A percentile compares a stretch with the other conserved stretches of the same genome.
These are phyloP conservation scores for Poecilia wingei DNA, from an alignment of 2,797 vertebrate species.

Conservation along the genomic window DNA sequence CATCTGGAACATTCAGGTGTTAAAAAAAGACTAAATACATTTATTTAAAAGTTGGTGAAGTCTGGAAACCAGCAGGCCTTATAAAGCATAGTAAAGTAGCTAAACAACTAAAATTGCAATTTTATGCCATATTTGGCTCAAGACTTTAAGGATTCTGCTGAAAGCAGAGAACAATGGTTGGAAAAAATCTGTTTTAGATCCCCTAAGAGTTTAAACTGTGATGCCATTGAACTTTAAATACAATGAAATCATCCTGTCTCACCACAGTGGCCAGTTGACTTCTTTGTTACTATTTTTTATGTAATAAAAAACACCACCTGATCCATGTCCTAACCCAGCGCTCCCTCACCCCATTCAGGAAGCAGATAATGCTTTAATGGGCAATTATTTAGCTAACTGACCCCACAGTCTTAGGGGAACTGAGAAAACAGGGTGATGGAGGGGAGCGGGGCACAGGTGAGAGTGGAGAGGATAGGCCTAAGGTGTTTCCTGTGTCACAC, in stretches of 20 bases:
- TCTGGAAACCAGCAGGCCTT: neutral
- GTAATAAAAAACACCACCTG: conserved; percentile 59
- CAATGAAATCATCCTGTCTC: conserved; percentile 28
- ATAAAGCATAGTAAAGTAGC: neutral
- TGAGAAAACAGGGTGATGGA: conserved; percentile 23
- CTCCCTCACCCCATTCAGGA: conserved; percentile 64
- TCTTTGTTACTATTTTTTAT: conserved; percentile 42
- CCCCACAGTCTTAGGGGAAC: conserved; percentile 44
- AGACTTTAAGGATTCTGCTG: neutral
- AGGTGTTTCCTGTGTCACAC: conserved; percentile 79
- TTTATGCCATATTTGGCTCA: neutral
- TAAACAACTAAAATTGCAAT: neutral
- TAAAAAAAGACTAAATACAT: neutral
- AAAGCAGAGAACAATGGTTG: conserved; percentile 4
- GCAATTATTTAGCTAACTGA: conserved; percentile 80
- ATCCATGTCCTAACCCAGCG: conserved; percentile 38
- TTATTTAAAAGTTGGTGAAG: neutral
- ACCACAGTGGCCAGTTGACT: conserved; percentile 11
- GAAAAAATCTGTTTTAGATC: conserved; percentile 10
- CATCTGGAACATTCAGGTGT: neutral
- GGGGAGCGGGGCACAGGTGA: conserved; percentile 60
- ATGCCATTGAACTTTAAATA: conserved; percentile 16
- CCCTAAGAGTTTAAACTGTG: neutral
- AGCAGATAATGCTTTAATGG: conserved; percentile 74
- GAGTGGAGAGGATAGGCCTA: conserved; percentile 70